Percentiles rank a stretch among this genome's conserved stretches.
phyloP scores from a whole-genome alignment of 2,797 vertebrate genomes.

The Falco cherrug region DNA sequence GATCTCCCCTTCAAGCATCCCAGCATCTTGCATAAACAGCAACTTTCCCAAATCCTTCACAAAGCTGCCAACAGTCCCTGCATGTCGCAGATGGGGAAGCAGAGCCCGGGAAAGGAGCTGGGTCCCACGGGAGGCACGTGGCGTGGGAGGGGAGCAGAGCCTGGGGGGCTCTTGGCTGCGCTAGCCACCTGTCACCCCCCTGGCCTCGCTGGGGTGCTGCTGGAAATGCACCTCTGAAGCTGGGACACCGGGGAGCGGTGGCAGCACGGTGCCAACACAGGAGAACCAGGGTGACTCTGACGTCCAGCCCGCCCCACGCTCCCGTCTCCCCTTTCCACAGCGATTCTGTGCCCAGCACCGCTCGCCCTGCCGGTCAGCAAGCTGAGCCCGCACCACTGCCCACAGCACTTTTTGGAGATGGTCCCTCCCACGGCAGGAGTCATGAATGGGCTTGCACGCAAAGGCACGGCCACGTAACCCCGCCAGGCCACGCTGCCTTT shows the following conservation, averaged over 20 bases:
- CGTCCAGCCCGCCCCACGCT: fast-evolving
- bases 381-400: not conserved
- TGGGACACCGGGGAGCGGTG: not conserved
- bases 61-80: not conserved
- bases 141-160: not conserved
- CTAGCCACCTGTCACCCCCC: fast-evolving
- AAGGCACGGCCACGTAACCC: not conserved
- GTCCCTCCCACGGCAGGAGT: not conserved
- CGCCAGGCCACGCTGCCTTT: not conserved
- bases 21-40: not conserved
- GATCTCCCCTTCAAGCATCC: not conserved
- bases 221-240: not conserved
- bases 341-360: fast-evolving
- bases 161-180: fast-evolving
- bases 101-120: not conserved
- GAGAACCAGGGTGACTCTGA: not conserved
- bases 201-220: not conserved
- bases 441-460: not conserved
- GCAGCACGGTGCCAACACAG: fast-evolving
- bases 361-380: not conserved
- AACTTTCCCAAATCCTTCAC: not conserved
- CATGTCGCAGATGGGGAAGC: not conserved
- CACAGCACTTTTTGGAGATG: not conserved
- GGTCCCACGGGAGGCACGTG: not conserved
- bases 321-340: not conserved